Conservation (phyloP, 2,888 invertebrate genomes). For the Leptinotarsa haldemani region DNA sequence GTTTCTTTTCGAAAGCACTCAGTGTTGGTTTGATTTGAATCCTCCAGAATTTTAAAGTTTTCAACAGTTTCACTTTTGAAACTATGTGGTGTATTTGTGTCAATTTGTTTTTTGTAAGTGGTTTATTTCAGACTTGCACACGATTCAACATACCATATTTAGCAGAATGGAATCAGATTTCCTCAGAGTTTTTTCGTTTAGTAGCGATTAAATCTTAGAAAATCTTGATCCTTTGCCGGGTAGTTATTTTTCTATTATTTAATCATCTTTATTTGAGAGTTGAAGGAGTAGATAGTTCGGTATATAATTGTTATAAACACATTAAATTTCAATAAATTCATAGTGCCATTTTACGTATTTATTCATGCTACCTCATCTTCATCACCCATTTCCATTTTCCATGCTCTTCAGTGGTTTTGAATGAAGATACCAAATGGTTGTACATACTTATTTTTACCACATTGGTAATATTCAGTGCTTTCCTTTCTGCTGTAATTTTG, state of each 20-base stretch:
- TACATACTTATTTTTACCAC: slow-evolving; percentile 17
- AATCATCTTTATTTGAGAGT: slow-evolving; percentile 34
- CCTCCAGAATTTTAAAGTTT: not conserved
- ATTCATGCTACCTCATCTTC: slow-evolving; percentile 52
- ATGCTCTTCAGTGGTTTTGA: slow-evolving; percentile 25
- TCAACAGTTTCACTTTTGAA: not conserved
- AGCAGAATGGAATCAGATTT: not conserved
- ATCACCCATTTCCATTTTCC: slow-evolving; percentile 40
- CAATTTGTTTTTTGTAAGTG: slow-evolving; percentile 7
- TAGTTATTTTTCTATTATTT: slow-evolving; percentile 29
- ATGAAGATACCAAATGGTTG: slow-evolving; percentile 22
- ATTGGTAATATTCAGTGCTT: slow-evolving; percentile 32
- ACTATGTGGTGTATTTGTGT: not conserved
- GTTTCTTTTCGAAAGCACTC: not conserved
- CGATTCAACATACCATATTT: slow-evolving; percentile 4
- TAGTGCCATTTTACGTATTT: slow-evolving; percentile 66
- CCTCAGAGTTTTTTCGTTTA: not conserved
- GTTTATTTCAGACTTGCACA: slow-evolving; percentile 18
- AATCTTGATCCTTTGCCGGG: not conserved
- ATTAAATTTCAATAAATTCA: slow-evolving; percentile 66
- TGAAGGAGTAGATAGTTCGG: slow-evolving; percentile 33
- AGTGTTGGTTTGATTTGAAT: not conserved
- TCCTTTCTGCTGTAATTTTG: not conserved
- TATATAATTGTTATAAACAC: slow-evolving; percentile 57
- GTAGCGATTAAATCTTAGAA: not conserved